Conservation (phyloP, 2,113 vertebrate species). For the Orientallactaga bullata region DNA sequence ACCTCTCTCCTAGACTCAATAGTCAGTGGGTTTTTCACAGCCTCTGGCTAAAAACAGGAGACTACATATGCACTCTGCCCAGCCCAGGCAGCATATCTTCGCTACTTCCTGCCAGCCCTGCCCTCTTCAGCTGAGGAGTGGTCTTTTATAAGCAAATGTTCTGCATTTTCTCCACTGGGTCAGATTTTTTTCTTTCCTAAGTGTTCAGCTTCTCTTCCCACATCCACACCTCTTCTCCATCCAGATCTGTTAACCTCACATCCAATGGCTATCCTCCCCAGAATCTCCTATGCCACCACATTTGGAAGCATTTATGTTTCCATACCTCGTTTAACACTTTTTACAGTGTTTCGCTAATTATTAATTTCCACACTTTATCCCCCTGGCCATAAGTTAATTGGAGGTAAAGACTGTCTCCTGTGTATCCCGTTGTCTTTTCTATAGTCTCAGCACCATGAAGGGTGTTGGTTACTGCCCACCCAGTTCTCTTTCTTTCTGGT, state of each 20-base stretch:
- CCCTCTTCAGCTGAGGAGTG: neutral
- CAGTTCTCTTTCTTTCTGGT: neutral
- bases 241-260: neutral
- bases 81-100: neutral
- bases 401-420: neutral
- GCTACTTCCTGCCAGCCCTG: neutral
- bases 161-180: neutral
- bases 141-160: neutral
- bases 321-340: conserved; percentile 45
- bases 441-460: neutral
- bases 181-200: neutral
- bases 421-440: neutral
- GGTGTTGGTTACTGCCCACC: neutral
- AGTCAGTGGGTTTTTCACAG: neutral
- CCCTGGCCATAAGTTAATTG: conserved; percentile 59
- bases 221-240: accelerated
- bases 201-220: neutral
- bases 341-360: conserved; percentile 57
- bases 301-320: conserved; percentile 45
- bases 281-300: neutral
- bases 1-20: neutral
- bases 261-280: neutral
- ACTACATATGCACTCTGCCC: neutral
- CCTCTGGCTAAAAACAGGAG: neutral
- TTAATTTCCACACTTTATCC: conserved; percentile 68